A percentile compares a stretch with the other conserved stretches of the same genome.
Conservation (phyloP, 2,113 vertebrate genomes). For the Tragelaphus scriptus region DNA sequence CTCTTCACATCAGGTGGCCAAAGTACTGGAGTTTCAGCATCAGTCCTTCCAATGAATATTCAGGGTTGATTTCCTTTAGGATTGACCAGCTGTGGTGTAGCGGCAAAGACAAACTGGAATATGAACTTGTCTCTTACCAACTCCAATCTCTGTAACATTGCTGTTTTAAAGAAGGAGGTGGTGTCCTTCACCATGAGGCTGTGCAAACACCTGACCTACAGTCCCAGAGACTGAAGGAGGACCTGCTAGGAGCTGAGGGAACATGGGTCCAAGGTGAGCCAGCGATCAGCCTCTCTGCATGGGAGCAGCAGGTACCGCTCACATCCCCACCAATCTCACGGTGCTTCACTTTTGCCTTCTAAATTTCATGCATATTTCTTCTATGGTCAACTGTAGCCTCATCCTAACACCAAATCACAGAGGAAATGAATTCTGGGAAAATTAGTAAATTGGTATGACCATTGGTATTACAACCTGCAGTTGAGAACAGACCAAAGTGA, state of each 20-base stretch:
- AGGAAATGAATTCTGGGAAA: neutral
- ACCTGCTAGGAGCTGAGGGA: no score
- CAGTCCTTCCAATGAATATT: neutral
- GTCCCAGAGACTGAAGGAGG: neutral
- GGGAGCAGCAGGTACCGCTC: neutral
- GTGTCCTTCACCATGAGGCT: neutral
- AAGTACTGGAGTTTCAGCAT: neutral
- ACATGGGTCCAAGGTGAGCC: neutral
- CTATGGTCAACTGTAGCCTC: neutral
- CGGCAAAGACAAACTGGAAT: neutral
- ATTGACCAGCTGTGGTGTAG: neutral
- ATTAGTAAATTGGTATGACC: neutral
- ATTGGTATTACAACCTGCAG: neutral
- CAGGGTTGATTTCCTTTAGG: neutral
- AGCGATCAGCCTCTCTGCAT: neutral
- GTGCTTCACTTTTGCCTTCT: neutral
- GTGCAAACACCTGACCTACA: neutral
- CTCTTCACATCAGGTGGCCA: neutral
- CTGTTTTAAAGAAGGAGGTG: neutral
- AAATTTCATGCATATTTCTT: neutral
- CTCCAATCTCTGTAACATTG: neutral
- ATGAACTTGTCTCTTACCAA: neutral
- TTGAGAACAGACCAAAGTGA: neutral
- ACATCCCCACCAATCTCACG: neutral
- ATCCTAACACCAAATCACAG: neutral